phyloP scores from a whole-genome alignment of 1,140 invertebrate species.

The Drosophila nebulosa region DNA sequence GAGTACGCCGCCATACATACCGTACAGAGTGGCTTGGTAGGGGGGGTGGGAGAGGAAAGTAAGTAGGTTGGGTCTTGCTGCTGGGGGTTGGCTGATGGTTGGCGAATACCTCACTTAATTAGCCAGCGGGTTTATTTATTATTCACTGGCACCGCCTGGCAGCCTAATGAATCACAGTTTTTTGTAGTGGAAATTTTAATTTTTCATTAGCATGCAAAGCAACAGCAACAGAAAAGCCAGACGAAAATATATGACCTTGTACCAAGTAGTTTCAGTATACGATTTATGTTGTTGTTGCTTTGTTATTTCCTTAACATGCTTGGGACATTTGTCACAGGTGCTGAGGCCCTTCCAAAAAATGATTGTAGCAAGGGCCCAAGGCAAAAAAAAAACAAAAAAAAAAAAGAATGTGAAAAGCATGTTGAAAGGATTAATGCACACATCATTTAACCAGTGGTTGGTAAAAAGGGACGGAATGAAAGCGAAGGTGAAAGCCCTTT shows the following conservation, averaged over 20 bases:
- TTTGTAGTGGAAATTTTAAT: slow-evolving; percentile 77
- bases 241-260: slow-evolving; percentile 75
- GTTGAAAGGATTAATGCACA: slow-evolving; percentile 74
- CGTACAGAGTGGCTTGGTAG: no score
- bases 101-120: slow-evolving; percentile 65
- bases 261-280: slow-evolving; percentile 56
- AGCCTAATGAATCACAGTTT: slow-evolving; percentile 78
- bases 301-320: slow-evolving; percentile 11
- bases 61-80: background rate
- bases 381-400: slow-evolving; percentile 8
- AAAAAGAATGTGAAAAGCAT: slow-evolving; percentile 62
- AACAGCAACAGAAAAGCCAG: slow-evolving; percentile 37
- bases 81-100: slow-evolving; percentile 2
- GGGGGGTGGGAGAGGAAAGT: no score
- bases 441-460: slow-evolving; percentile 63
- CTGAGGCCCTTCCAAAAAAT: slow-evolving; percentile 40
- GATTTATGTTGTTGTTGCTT: slow-evolving; percentile 20
- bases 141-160: slow-evolving; percentile 67
- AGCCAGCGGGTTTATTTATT: slow-evolving; percentile 75
- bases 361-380: slow-evolving; percentile 23
- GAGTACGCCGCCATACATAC: background rate
- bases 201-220: slow-evolving; percentile 76
- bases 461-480: background rate
- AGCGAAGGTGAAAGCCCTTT: slow-evolving; percentile 39
- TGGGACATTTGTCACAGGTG: slow-evolving; percentile 72